Percentiles rank a stretch among this genome's conserved stretches.
Evolutionary conservation across 2,797 vertebrate species (phyloP).

Genomic region (Telmatherina bonti): DNA sequence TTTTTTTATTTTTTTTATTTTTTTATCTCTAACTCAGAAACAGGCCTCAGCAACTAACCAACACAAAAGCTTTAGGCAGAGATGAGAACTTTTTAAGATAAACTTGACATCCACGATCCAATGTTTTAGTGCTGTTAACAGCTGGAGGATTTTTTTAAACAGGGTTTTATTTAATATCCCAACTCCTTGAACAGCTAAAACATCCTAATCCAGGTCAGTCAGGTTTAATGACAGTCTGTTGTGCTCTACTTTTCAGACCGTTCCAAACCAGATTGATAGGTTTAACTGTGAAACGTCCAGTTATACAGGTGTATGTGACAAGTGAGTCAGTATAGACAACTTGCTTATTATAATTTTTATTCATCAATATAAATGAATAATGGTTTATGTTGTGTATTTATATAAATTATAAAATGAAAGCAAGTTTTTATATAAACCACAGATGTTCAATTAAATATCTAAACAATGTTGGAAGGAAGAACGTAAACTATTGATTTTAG

Average conservation of each 20-base stretch:
- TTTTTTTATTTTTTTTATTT: too few relatives aligned
- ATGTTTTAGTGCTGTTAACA: slow-evolving; percentile 4
- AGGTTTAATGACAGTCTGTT: slow-evolving; percentile 17
- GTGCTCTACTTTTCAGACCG: background rate
- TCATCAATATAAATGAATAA: background rate
- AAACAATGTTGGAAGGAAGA: too few relatives aligned
- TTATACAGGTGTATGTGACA: background rate
- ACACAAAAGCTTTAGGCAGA: background rate
- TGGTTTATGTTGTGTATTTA: too few relatives aligned
- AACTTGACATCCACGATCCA: background rate
- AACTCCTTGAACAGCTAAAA: slow-evolving; percentile 14
- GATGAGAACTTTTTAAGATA: background rate
- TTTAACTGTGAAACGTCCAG: slow-evolving; percentile 8
- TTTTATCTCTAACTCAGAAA: too few relatives aligned
- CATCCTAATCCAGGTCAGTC: slow-evolving; percentile 9
- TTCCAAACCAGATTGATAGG: slow-evolving; percentile 2
- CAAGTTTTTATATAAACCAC: too few relatives aligned
- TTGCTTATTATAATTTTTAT: background rate
- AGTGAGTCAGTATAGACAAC: background rate
- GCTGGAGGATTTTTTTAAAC: slow-evolving; percentile 10
- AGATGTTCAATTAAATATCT: too few relatives aligned
- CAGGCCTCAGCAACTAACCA: background rate
- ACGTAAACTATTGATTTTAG: too few relatives aligned
- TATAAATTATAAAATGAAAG: too few relatives aligned
- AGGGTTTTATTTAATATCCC: background rate